phyloP scores from a whole-genome alignment of 1,140 invertebrate genomes.

The Drosophila sulfurigaster region DNA sequence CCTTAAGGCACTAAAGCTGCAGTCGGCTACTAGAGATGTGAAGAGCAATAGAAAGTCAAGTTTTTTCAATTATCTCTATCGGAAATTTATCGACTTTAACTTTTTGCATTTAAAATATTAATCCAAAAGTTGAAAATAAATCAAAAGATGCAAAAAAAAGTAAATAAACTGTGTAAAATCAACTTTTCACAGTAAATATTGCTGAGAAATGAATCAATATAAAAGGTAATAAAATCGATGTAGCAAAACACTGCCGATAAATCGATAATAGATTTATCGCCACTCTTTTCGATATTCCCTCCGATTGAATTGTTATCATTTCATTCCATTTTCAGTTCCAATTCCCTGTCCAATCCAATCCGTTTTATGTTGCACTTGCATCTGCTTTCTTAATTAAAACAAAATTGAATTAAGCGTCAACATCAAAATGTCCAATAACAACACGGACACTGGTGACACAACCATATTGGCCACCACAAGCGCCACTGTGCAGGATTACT shows the following conservation, averaged over 20 bases:
- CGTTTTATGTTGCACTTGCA: conserved; percentile 23
- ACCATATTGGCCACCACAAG: conserved; percentile 63
- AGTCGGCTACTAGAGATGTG: background rate
- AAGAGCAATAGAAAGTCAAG: background rate
- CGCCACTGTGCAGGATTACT: conserved; percentile 43
- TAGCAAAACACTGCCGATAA: background rate
- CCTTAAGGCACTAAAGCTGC: background rate
- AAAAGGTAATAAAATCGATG: background rate
- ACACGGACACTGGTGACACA: conserved; percentile 83
- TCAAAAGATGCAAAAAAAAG: too few relatives aligned
- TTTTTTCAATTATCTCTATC: background rate
- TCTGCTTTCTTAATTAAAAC: conserved; percentile 35
- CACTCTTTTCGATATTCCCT: background rate
- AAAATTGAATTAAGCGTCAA: conserved; percentile 81
- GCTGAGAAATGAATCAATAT: too few relatives aligned
- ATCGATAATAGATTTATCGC: background rate
- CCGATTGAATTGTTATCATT: conserved; percentile 9
- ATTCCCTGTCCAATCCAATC: background rate
- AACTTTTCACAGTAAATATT: too few relatives aligned
- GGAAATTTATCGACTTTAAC: too few relatives aligned
- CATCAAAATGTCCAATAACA: conserved; percentile 74
- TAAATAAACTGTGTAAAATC: too few relatives aligned
- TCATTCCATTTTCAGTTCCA: conserved; percentile 13
- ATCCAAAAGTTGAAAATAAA: too few relatives aligned
- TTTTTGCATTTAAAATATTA: too few relatives aligned